Percentiles rank a stretch among this genome's conserved stretches.
These are phyloP conservation scores for Sericinus montela DNA, from an alignment of 2,888 invertebrate genomes.

Conservation along the genomic window DNA sequence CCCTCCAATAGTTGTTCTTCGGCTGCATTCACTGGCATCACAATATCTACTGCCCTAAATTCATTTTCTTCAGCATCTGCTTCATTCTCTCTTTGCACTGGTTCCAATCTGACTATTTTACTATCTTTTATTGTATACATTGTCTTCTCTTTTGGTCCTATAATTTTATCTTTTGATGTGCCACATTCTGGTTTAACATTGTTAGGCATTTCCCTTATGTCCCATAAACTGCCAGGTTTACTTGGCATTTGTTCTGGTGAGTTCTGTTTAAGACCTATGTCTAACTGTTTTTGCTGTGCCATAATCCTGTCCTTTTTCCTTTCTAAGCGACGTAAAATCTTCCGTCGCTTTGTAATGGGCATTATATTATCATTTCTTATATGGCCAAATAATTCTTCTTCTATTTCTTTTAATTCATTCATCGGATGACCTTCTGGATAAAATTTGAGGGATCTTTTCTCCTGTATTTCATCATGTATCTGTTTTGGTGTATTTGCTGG, in stretches of 20 bases:
- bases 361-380: constrained; percentile 53
- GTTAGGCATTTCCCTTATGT: constrained; percentile 48
- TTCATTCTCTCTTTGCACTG: constrained; percentile 27
- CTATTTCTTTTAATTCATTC: constrained; percentile 70
- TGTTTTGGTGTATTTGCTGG: constrained; percentile 35
- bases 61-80: constrained; percentile 31
- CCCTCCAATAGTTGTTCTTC: constrained; percentile 61
- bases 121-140: constrained; percentile 74
- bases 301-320: constrained; percentile 55
- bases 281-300: constrained; percentile 37
- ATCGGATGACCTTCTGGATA: constrained; percentile 74
- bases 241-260: constrained; percentile 24
- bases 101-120: constrained; percentile 67
- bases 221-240: constrained; percentile 62
- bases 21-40: constrained; percentile 52
- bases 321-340: constrained; percentile 65
- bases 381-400: constrained; percentile 67
- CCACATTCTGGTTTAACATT: constrained; percentile 26
- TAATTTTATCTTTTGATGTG: constrained; percentile 24
- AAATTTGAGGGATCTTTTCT: constrained; percentile 37
- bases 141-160: constrained; percentile 54
- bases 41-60: constrained; percentile 54
- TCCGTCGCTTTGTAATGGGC: constrained; percentile 63
- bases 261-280: constrained; percentile 25
- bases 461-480: constrained; percentile 32